Conservation (phyloP, 2,888 invertebrate genomes). For the Priocnemis perturbator region DNA sequence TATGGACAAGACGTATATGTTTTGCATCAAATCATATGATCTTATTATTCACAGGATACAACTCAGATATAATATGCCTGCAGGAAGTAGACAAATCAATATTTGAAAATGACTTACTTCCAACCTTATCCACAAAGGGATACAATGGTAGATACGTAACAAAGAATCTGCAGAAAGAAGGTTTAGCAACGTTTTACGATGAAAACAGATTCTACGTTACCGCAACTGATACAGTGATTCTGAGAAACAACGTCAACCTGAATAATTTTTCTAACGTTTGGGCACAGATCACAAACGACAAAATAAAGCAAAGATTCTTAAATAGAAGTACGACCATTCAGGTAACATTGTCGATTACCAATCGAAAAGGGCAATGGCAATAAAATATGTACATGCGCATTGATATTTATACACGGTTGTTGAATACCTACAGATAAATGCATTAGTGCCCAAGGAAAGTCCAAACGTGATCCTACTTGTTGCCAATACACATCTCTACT, state of each 20-base stretch:
- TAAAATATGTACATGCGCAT: slow-evolving; percentile 4
- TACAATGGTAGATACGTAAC: slow-evolving; percentile 81
- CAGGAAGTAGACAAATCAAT: slow-evolving; percentile 94
- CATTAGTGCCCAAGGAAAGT: slow-evolving; percentile 79
- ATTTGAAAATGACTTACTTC: slow-evolving; percentile 82
- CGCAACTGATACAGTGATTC: too few relatives aligned
- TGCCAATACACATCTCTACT: slow-evolving; percentile 95
- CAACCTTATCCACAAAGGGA: slow-evolving; percentile 78
- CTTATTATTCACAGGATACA: slow-evolving; percentile 82
- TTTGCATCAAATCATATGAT: slow-evolving; percentile 14
- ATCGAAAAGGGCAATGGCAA: not conserved
- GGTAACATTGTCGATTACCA: slow-evolving; percentile 64
- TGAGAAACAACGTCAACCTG: slow-evolving; percentile 75
- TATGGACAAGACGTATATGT: too few relatives aligned
- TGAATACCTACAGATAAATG: slow-evolving; percentile 71
- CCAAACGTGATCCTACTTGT: slow-evolving; percentile 80
- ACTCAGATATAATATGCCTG: slow-evolving; percentile 91
- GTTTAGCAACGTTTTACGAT: slow-evolving; percentile 87
- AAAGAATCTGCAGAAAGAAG: slow-evolving; percentile 88
- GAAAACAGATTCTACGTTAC: slow-evolving; percentile 78
- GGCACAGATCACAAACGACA: slow-evolving; percentile 80
- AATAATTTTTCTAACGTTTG: slow-evolving; percentile 79
- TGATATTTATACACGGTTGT: not conserved
- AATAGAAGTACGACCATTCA: slow-evolving; percentile 83
- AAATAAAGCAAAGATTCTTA: slow-evolving; percentile 79